Evolutionary conservation across 2,113 vertebrate genomes (phyloP).

Genomic region (Isurus oxyrinchus): DNA sequence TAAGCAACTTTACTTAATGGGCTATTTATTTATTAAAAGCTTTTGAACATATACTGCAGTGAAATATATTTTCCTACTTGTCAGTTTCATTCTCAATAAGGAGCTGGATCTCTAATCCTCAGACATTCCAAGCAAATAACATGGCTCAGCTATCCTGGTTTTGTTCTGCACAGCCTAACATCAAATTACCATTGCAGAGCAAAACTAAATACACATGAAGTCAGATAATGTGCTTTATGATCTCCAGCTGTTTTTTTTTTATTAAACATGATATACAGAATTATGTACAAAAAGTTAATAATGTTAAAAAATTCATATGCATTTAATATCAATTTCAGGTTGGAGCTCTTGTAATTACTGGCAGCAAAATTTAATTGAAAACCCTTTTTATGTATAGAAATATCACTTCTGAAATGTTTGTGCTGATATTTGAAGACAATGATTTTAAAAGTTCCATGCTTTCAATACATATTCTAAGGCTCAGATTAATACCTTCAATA

Average conservation of each 20-base stretch:
- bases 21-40: background rate
- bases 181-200: background rate
- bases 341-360: background rate
- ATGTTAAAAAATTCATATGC: background rate
- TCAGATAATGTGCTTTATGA: background rate
- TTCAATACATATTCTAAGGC: background rate
- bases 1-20: background rate
- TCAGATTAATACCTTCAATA: slow-evolving; percentile 3
- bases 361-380: background rate
- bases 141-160: background rate
- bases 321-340: background rate
- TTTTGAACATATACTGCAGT: background rate
- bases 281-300: background rate
- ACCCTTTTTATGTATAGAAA: background rate
- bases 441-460: background rate
- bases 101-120: background rate
- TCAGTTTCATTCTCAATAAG: background rate
- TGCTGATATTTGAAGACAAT: background rate
- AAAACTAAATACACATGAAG: background rate
- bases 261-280: background rate
- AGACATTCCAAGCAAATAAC: background rate
- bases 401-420: background rate
- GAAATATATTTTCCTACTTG: background rate
- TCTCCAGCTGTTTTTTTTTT: background rate
- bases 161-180: background rate